Conservation (phyloP, 2,888 invertebrate genomes). For the Amitus sp. region DNA sequence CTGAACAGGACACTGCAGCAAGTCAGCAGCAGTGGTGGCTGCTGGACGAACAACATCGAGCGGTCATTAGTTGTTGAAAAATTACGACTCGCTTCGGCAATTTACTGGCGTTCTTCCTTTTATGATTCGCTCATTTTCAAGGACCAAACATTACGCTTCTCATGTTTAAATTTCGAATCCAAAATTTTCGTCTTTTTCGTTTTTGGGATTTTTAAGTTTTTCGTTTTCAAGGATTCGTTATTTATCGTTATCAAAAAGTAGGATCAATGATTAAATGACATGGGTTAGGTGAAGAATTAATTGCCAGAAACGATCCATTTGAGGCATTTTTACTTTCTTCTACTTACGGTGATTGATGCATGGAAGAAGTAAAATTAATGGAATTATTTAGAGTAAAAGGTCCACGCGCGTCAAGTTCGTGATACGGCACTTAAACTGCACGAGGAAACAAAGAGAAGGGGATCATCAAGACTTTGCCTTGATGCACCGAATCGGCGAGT, state of each 20-base stretch:
- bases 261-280: too few relatives aligned
- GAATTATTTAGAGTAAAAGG: neutral
- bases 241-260: too few relatives aligned
- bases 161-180: too few relatives aligned
- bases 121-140: too few relatives aligned
- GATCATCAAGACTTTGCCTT: slow-evolving; percentile 8
- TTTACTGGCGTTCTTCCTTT: neutral
- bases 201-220: neutral
- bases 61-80: slow-evolving; percentile 23
- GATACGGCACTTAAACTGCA: slow-evolving; percentile 13
- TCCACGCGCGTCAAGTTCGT: neutral
- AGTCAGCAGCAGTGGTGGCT: slow-evolving; percentile 26
- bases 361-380: too few relatives aligned
- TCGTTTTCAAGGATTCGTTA: too few relatives aligned
- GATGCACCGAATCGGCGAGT: neutral
- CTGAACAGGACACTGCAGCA: slow-evolving; percentile 41
- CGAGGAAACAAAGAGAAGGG: slow-evolving; percentile 16
- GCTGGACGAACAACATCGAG: slow-evolving; percentile 29
- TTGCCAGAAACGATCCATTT: too few relatives aligned
- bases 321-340: too few relatives aligned
- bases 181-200: neutral
- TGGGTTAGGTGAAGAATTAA: too few relatives aligned
- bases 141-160: too few relatives aligned
- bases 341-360: too few relatives aligned
- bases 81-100: neutral